Evolutionary conservation across 2,113 vertebrate species (phyloP), one percentile per base, ranked within the genome.

Genomic region (Callionymus lyra): DNA sequence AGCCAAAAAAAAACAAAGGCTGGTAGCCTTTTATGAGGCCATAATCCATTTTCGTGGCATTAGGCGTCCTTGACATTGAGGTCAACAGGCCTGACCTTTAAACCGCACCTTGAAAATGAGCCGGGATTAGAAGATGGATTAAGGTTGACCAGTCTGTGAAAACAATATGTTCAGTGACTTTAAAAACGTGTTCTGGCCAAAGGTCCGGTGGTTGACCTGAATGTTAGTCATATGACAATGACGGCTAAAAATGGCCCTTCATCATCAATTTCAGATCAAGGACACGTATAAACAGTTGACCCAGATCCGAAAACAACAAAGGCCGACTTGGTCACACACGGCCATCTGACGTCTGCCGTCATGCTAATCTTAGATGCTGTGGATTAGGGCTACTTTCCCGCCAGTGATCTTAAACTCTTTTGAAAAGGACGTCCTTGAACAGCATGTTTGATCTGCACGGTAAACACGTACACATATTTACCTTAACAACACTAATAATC

Each of bases 341-440:
- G 63, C 77, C 80, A 79, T 76, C 76, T 82, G 80, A 85, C 76
- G 70, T 82, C 81, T 81, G 65, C 17, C 54, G 40, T 74, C 69
- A 47, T 59, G 47, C 71, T 83, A 80, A 85, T 83, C 78, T 83
- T 73, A 79, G 76, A 68, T 70, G 56, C 65, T 44, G 47, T 48
- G 82, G 81, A 85, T 87, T 85, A 84, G 59, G 68, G 68, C 65
- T 74, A 70, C 65, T 80, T 78, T 72, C 60, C 72, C 38, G 44
- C 65, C 61, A 70, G 59, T 37, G 39, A 56, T 44, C 41, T 79
- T 82, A 72, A 45, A 33, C 2, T 50, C 45, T 65, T 72, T 55
- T 65, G 55, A 72, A 70, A 41, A 44, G 77, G 74, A 69, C 39
- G 38, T 18, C 44, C 53, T 35, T 47, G 43, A 62, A 71, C 44